Evolutionary conservation across 2,113 vertebrate species (phyloP).

Genomic region (Varanus salvator): DNA sequence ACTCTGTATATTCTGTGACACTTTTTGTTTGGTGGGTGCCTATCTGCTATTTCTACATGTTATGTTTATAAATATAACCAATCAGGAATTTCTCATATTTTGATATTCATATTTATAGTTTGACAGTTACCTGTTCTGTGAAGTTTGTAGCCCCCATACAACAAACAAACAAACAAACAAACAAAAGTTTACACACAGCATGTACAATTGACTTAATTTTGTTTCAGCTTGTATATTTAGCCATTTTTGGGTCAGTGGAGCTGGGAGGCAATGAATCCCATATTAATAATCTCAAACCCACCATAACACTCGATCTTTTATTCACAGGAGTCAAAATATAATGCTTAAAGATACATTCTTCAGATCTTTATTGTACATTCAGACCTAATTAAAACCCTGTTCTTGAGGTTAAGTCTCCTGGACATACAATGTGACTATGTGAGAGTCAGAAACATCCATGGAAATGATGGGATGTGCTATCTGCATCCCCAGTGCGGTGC

Average conservation of each 20-base stretch:
- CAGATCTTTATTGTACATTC: too few relatives aligned
- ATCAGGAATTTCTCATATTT: not conserved
- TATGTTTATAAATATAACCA: not conserved
- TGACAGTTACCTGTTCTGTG: not conserved
- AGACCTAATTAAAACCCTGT: too few relatives aligned
- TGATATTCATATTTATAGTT: not conserved
- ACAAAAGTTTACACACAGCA: not conserved
- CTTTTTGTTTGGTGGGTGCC: not conserved
- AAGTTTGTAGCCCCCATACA: not conserved
- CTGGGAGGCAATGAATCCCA: not conserved
- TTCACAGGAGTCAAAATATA: too few relatives aligned
- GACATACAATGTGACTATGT: too few relatives aligned
- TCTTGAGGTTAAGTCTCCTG: too few relatives aligned
- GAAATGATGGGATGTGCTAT: too few relatives aligned
- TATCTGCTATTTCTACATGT: not conserved
- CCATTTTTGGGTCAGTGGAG: too few relatives aligned
- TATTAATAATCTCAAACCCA: not conserved
- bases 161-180: too few relatives aligned
- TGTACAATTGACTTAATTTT: not conserved
- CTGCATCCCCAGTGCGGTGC: too few relatives aligned
- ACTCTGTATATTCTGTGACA: too few relatives aligned
- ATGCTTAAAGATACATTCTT: too few relatives aligned
- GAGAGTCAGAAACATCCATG: too few relatives aligned
- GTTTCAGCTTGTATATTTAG: not conserved
- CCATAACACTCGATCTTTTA: not conserved